Percentiles rank a stretch among this genome's conserved stretches.
Evolutionary conservation across 2,113 vertebrate genomes (phyloP).

Genomic region (Ptilonorhynchus violaceus): DNA sequence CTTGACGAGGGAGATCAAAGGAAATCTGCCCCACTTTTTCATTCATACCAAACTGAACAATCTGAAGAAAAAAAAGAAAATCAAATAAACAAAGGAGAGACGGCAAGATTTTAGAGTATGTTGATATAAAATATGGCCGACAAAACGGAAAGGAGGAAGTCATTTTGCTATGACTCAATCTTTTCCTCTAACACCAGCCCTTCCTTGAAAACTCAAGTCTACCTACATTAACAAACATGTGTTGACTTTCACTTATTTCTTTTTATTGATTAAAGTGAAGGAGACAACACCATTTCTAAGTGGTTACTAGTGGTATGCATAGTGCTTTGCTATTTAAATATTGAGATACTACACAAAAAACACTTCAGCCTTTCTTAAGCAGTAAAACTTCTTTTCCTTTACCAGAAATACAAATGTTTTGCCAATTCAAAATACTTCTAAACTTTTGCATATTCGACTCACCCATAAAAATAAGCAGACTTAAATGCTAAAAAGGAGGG

Average conservation of each 20-base stretch:
- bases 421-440: neutral
- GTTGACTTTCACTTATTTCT: neutral
- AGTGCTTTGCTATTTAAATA: neutral
- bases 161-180: neutral
- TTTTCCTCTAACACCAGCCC: neutral
- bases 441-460: neutral
- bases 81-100: neutral
- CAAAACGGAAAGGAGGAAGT: neutral
- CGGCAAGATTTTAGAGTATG: neutral
- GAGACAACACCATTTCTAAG: neutral
- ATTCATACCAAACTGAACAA: constrained; percentile 98
- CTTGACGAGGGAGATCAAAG: constrained; percentile 93
- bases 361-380: neutral
- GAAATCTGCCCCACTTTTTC: constrained; percentile 96
- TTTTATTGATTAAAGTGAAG: neutral
- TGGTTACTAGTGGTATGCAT: neutral
- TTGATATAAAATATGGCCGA: neutral
- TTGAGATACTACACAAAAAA: neutral
- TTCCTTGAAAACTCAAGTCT: neutral
- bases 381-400: neutral
- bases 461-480: neutral
- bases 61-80: constrained; percentile 66
- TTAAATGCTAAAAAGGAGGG: neutral
- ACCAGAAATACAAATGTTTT: neutral
- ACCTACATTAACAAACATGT: neutral